Evolutionary conservation across 2,113 vertebrate genomes (phyloP), one percentile per base, ranked within the genome.

Genomic region (Hepsetus odoe): DNA sequence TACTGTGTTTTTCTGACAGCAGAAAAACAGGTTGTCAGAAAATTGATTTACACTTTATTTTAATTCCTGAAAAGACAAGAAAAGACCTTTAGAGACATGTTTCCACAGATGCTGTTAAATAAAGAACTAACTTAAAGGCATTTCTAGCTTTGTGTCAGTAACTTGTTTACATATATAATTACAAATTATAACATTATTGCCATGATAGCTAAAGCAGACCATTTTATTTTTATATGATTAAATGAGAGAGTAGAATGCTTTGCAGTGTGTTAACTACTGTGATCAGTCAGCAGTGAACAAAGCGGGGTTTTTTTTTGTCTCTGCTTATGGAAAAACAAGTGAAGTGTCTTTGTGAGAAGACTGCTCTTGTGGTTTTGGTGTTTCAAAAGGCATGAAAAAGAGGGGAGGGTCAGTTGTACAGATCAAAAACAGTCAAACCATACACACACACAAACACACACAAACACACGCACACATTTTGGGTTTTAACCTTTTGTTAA

Each of bases 281-380:
- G 40, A 62, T 61, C 46, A 20, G 44, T 22, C 24, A 58, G 0
- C 18, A 12, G 14, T 14, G 68, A 22, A 56, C 24, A 44, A 68
- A 51, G 51, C 24, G 22, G 51, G 74, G 35, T 12, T 32, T 73
- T 64, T 66, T 16, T 66, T 16, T 55, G 62, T 30, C 1, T 46
- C 66, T 74, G 70, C 66, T 80, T 33, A 59, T 80, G 70, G 77
- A 80, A 80, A 74, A 16, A 9, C 32, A 9, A 24, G 56, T 49
- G 46, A 20, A 5, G 46, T 49, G 46, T 56, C n/a, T 2, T 11
- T 55, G 44, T 66, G 53, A 62, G 38, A 44, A 40, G 51, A 38
- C 13, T 32, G 70, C 51, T 14, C 9, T 5, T 74, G 78, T 80
- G 78, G 78, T 80, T 72, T 71, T 33, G n/a, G 22, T 51, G 76